Evolutionary conservation across 2,888 invertebrate species (phyloP).

Genomic region (Campopleginae sp.): DNA sequence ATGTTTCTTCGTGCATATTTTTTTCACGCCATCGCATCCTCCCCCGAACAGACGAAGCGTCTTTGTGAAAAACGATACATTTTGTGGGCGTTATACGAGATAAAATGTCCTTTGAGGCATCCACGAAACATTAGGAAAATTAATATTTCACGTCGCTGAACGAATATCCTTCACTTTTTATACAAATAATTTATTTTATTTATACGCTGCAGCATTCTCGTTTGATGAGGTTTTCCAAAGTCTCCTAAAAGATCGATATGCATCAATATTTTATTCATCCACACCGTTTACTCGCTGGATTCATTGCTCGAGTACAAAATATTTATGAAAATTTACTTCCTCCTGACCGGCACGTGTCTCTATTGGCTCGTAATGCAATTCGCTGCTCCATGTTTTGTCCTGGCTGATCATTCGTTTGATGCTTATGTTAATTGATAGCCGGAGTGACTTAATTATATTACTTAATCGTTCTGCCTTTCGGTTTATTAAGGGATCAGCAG

Average conservation of each 20-base stretch:
- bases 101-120: background rate
- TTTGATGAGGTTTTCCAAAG: background rate
- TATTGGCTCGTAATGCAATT: background rate
- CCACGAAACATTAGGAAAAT: conserved; percentile 16
- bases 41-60: conserved; percentile 28
- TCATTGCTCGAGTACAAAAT: background rate
- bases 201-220: background rate
- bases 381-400: background rate
- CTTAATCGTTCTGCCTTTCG: background rate
- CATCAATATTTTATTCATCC: background rate
- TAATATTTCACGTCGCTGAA: conserved; percentile 9
- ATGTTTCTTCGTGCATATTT: conserved; percentile 25
- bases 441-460: background rate
- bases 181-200: background rate
- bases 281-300: background rate
- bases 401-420: background rate
- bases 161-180: background rate
- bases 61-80: conserved; percentile 31
- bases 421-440: background rate
- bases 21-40: conserved; percentile 28
- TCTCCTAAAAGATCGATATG: background rate
- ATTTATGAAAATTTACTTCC: background rate
- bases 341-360: background rate
- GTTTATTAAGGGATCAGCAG: background rate
- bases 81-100: conserved; percentile 9